Evolutionary conservation across 2,113 vertebrate genomes (phyloP).

Genomic region (Sigmodon hispidus): DNA sequence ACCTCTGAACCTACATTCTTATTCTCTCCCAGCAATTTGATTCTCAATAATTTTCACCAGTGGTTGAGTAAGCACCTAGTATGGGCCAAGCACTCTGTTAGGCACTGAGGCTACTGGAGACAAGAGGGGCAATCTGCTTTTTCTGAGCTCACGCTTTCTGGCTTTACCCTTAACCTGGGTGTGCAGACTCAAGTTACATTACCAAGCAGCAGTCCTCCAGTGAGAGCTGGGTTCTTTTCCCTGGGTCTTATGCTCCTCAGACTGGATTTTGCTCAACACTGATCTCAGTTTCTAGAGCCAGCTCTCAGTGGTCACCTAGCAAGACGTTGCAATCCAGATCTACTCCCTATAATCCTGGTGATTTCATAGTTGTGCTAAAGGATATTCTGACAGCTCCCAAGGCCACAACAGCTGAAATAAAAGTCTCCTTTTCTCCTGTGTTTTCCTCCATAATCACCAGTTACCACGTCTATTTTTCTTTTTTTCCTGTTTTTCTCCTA

Average conservation of each 20-base stretch:
- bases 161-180: neutral
- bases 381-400: neutral
- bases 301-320: neutral
- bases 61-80: neutral
- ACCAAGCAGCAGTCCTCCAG: neutral
- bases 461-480: neutral
- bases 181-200: neutral
- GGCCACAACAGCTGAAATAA: neutral
- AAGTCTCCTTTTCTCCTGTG: neutral
- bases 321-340: neutral
- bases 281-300: neutral
- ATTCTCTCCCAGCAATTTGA: neutral
- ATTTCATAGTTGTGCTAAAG: neutral
- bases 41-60: neutral
- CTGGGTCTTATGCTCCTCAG: neutral
- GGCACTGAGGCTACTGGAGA: neutral
- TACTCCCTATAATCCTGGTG: neutral
- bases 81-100: neutral
- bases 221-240: neutral
- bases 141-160: neutral
- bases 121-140: neutral
- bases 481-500: neutral
- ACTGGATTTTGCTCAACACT: neutral
- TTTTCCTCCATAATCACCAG: neutral
- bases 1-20: neutral